phyloP scores from a whole-genome alignment of 2,888 invertebrate species.

The Drosophila imparisetae region DNA sequence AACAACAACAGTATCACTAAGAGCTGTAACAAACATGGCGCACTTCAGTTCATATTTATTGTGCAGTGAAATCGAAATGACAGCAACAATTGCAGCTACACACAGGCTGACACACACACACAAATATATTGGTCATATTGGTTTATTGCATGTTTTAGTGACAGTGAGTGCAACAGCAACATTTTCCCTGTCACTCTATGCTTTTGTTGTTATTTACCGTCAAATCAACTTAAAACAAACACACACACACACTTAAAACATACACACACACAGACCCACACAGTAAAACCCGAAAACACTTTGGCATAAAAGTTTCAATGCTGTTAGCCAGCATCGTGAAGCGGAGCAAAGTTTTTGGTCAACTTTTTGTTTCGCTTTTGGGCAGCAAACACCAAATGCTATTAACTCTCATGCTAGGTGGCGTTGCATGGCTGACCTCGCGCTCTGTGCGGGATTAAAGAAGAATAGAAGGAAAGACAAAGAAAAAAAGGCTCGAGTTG shows the following conservation, averaged over 20 bases:
- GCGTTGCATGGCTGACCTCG: conserved; percentile 22
- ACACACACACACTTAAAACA: conserved; percentile 17
- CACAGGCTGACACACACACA: conserved; percentile 1
- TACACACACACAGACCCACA: conserved; percentile 26
- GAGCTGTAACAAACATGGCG: conserved; percentile 15
- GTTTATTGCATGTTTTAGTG: conserved; percentile 28
- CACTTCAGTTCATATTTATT: conserved; percentile 19
- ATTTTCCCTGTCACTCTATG: conserved; percentile 15
- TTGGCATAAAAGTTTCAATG: conserved; percentile 8
- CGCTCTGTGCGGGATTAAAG: conserved; percentile 47
- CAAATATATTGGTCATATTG: conserved; percentile 15
- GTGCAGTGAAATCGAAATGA: conserved; percentile 19
- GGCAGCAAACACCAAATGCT: conserved; percentile 38
- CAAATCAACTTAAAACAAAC: conserved; percentile 33
- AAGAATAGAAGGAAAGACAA: conserved; percentile 14
- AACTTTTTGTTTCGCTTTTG: conserved; percentile 34
- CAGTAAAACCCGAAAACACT: conserved; percentile 30
- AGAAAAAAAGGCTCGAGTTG: neutral
- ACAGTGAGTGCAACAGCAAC: conserved; percentile 18
- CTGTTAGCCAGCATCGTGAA: conserved; percentile 8
- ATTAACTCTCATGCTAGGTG: conserved; percentile 44
- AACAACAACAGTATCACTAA: neutral
- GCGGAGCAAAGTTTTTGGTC: conserved; percentile 31
- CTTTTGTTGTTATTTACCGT: conserved; percentile 20
- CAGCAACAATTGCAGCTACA: conserved; percentile 17